Evolutionary conservation across 1,140 invertebrate species (phyloP).

Genomic region (Antheraea mylitta): DNA sequence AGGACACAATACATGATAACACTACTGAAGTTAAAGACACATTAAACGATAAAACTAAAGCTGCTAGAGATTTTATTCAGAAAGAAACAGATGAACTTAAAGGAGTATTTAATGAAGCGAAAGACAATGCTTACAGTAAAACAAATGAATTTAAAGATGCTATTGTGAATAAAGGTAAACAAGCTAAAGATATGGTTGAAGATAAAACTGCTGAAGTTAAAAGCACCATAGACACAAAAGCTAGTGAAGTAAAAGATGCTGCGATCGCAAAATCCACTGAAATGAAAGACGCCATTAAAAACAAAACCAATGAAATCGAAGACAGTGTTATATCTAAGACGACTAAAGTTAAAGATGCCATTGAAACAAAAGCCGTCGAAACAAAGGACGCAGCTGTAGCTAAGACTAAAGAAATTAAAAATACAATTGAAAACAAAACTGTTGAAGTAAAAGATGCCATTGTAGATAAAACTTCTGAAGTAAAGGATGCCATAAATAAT

Average conservation of each 20-base stretch:
- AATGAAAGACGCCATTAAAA: conserved; percentile 11
- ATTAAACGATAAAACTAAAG: conserved; percentile 22
- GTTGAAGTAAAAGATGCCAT: conserved; percentile 21
- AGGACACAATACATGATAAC: conserved; percentile 20
- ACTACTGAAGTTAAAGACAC: conserved; percentile 20
- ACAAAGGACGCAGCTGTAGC: conserved; percentile 10
- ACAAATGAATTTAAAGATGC: conserved; percentile 17
- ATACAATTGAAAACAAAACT: conserved; percentile 20
- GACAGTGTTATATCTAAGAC: conserved; percentile 8
- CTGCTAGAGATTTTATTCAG: conserved; percentile 21
- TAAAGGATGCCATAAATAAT: conserved; percentile 8
- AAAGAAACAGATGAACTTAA: conserved; percentile 26
- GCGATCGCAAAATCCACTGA: conserved; percentile 30
- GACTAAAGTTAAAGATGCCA: conserved; percentile 9
- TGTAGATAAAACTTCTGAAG: conserved; percentile 18
- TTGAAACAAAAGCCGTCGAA: conserved; percentile 13
- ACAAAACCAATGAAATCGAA: conserved; percentile 8
- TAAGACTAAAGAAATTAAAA: conserved; percentile 10
- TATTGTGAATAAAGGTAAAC: conserved; percentile 15
- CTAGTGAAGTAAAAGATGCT: conserved; percentile 26
- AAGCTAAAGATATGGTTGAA: conserved; percentile 24
- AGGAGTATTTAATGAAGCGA: conserved; percentile 23
- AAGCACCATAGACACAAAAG: conserved; percentile 16
- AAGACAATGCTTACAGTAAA: conserved; percentile 25
- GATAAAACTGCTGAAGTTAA: conserved; percentile 36